Conservation (phyloP, 2,888 invertebrate genomes). For the Urechis unicinctus region DNA sequence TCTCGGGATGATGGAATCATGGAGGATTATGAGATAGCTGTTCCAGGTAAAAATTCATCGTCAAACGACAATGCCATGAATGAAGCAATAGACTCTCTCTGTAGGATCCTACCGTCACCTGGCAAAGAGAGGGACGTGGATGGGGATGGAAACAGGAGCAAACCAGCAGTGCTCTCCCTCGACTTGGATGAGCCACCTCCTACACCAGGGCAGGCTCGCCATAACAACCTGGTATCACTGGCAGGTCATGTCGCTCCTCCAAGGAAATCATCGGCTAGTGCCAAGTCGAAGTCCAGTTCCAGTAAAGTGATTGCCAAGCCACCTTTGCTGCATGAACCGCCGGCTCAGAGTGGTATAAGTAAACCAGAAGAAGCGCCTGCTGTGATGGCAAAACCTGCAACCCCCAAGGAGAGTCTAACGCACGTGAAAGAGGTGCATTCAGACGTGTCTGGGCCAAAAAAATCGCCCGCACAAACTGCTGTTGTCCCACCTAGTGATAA, state of each 20-base stretch:
- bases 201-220: slow-evolving; percentile 4
- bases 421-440: not conserved
- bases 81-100: not conserved
- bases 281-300: not conserved
- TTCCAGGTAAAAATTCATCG: not conserved
- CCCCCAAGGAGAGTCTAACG: not conserved
- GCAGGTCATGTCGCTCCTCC: slow-evolving; percentile 3
- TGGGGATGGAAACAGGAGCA: not conserved
- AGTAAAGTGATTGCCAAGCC: not conserved
- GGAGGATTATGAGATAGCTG: not conserved
- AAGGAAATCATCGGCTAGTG: not conserved
- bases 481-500: not conserved
- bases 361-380: not conserved
- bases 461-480: not conserved
- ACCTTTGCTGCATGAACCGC: not conserved
- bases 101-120: not conserved
- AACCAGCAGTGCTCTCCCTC: not conserved
- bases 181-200: not conserved
- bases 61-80: not conserved
- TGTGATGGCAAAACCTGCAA: not conserved
- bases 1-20: not conserved
- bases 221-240: slow-evolving; percentile 4
- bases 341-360: not conserved
- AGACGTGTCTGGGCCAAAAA: not conserved
- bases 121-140: not conserved